Base-by-base conservation (phyloP, 2,797 vertebrate species). In the Sciaenops ocellatus region DNA sequence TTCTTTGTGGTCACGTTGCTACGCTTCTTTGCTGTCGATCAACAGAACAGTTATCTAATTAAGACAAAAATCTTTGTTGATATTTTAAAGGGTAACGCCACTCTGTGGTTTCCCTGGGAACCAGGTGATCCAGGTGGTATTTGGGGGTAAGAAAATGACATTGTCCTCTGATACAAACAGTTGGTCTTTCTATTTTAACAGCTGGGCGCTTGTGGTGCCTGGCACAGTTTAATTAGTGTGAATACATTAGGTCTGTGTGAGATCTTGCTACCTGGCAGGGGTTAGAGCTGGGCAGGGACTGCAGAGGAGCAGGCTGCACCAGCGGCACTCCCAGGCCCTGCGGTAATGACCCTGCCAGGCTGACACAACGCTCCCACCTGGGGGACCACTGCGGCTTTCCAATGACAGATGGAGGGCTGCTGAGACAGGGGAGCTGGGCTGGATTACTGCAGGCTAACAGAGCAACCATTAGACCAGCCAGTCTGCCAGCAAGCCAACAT, bases 211-310 rank as follows among this genome's bases (percentile, higher is more conserved):
- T 90, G 90, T 84, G 91, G 90, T 78, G 89, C 89, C 90, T 93
- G 93, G 94, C 92, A 81, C 88, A 74, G 87, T 94, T 94, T 95
- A 95, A 95, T 96, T 95, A 95, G 94, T 92, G 91, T 92, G 95
- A 95, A 95, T 95, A 92, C 94, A 95, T 95, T 94, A 95, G 89
- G 86, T 86, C 92, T 89, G 92, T 86, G 93, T 91, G 93, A 87
- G 91, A 92, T 84, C 91, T 83, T 84, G 91, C 91, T 95, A 95
- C 93, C 93, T 95, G 94, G 92, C 94, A 94, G 89, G 91, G 92
- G 90, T 94, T 89, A 85, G 86, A 78, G 87, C 85, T 79, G 87
- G 89, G 86, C 88, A 92, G 92, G 90, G 92, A 91, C 88, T 89
- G 90, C 82, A 84, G 87, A 86, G 88, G 80, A 87, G 74, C 83